Evolutionary conservation across 2,888 invertebrate species (phyloP).

Genomic region (Xestia ashworthii): DNA sequence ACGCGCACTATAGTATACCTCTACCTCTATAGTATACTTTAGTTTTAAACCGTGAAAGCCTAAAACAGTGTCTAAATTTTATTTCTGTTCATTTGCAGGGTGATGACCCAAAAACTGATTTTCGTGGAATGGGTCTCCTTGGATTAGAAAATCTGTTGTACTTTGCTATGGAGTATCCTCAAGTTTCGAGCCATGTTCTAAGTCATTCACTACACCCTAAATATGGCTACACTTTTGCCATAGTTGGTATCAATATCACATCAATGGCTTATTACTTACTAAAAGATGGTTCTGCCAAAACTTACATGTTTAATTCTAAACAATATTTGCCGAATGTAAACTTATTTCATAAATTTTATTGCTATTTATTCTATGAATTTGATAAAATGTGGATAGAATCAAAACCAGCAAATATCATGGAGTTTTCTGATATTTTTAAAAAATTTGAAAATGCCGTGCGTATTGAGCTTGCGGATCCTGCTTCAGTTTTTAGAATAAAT

Average conservation of each 20-base stretch:
- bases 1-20: no score
- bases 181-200: conserved; percentile 95
- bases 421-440: conserved; percentile 96
- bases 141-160: conserved; percentile 97
- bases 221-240: conserved; percentile 97
- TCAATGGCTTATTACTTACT: conserved; percentile 96
- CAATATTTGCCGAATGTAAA: conserved; percentile 92
- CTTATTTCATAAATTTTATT: conserved; percentile 98
- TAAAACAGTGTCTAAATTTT: no score
- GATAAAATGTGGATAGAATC: conserved; percentile 98
- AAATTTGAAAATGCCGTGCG: conserved; percentile 95
- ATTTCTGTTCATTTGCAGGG: conserved; percentile 91
- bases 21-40: no score
- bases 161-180: conserved; percentile 95
- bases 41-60: no score
- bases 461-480: conserved; percentile 92
- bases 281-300: conserved; percentile 95
- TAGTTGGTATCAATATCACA: conserved; percentile 98
- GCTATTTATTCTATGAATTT: conserved; percentile 98
- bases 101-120: conserved; percentile 99
- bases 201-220: conserved; percentile 97
- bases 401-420: conserved; percentile 98
- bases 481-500: conserved; percentile 95
- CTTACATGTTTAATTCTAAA: conserved; percentile 97
- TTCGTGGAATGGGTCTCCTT: conserved; percentile 99